These are phyloP conservation scores for Pectinophora gossypiella DNA, from an alignment of 1,140 invertebrate species.

Conservation along the genomic window DNA sequence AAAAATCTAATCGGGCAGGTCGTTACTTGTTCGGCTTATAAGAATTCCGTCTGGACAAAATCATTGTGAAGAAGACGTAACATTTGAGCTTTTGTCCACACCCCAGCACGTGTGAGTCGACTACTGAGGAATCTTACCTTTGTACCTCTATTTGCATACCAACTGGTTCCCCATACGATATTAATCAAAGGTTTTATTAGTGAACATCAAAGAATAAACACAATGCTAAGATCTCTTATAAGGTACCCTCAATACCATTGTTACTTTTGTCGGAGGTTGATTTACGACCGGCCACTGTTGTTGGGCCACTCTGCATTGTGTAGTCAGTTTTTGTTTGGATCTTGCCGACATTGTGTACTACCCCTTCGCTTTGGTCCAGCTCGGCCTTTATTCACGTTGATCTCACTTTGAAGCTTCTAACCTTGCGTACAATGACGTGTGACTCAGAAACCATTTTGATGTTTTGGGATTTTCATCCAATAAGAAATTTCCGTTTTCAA, in stretches of 20 bases:
- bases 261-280: slow-evolving; percentile 73
- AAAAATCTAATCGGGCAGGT: slow-evolving; percentile 2
- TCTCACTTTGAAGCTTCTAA: slow-evolving; percentile 66
- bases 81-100: slow-evolving; percentile 51
- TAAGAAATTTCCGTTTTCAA: too few species aligned
- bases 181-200: slow-evolving; percentile 75
- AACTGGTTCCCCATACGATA: slow-evolving; percentile 72
- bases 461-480: slow-evolving; percentile 24
- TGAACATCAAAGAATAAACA: slow-evolving; percentile 74
- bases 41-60: slow-evolving; percentile 33
- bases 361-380: slow-evolving; percentile 60
- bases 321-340: slow-evolving; percentile 71
- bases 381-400: slow-evolving; percentile 63
- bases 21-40: slow-evolving; percentile 1
- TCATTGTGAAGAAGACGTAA: slow-evolving; percentile 55
- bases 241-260: slow-evolving; percentile 73
- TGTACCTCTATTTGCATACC: slow-evolving; percentile 71
- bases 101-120: slow-evolving; percentile 64
- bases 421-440: slow-evolving; percentile 44
- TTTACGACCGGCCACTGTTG: slow-evolving; percentile 73
- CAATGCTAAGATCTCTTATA: slow-evolving; percentile 74
- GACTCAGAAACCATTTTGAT: slow-evolving; percentile 22
- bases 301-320: slow-evolving; percentile 69
- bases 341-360: slow-evolving; percentile 66
- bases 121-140: slow-evolving; percentile 54